Evolutionary conservation across 1,140 invertebrate species (phyloP).

Genomic region (Phymastichus coffea): DNA sequence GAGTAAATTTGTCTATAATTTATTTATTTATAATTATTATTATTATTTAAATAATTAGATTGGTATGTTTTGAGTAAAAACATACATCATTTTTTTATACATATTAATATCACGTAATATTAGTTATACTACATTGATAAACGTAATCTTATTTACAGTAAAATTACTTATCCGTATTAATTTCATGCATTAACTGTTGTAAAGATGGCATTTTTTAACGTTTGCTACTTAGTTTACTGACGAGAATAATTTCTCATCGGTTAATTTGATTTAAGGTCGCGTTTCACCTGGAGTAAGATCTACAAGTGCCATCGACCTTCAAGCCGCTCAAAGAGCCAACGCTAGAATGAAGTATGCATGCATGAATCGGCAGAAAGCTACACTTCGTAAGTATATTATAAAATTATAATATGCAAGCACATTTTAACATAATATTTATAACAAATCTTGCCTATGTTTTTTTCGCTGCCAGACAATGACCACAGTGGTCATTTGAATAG

Average conservation of each 20-base stretch:
- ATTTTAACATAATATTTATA: neutral
- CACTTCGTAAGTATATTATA: conserved; percentile 69
- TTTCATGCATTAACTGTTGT: neutral
- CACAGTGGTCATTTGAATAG: conserved; percentile 34
- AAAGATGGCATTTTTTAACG: neutral
- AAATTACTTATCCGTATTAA: neutral
- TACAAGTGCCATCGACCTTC: conserved; percentile 90
- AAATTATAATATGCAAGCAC: too few relatives aligned
- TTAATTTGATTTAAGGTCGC: conserved; percentile 46
- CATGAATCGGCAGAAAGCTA: conserved; percentile 74
- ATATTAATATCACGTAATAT: conserved; percentile 5
- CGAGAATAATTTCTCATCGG: too few relatives aligned
- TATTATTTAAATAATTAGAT: too few relatives aligned
- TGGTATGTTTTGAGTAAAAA: too few relatives aligned
- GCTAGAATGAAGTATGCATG: conserved; percentile 77
- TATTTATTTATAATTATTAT: conserved; percentile 1
- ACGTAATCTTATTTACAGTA: conserved; percentile 13
- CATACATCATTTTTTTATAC: too few relatives aligned
- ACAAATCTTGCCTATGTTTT: conserved; percentile 20
- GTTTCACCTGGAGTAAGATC: conserved; percentile 67
- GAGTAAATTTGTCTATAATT: neutral
- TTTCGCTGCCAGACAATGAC: conserved; percentile 41
- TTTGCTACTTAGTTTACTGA: too few relatives aligned
- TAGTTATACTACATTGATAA: neutral
- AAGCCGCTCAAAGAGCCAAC: conserved; percentile 82